Conservation (phyloP, 2,888 invertebrate species). For the Xanthorhoe designata region DNA sequence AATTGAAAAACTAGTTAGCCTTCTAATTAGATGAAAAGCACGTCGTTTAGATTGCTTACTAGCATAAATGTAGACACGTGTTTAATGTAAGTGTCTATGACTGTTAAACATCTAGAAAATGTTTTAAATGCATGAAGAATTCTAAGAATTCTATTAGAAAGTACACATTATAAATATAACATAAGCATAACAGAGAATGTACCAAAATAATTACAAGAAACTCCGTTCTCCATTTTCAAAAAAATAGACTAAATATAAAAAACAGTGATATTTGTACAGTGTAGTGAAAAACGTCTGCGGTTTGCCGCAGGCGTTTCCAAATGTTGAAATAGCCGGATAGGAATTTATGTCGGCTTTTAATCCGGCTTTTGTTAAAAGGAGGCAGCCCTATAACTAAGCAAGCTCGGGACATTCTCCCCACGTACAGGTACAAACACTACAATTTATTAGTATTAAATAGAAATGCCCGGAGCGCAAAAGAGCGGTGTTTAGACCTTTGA, state of each 20-base stretch:
- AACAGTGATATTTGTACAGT: too few species aligned
- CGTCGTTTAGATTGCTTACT: too few species aligned
- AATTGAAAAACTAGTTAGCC: not conserved
- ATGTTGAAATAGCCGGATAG: not conserved
- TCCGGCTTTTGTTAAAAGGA: constrained; percentile 1
- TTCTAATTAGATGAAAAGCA: not conserved
- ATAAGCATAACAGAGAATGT: too few species aligned
- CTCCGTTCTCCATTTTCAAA: too few species aligned
- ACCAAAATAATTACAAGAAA: too few species aligned
- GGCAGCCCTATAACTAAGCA: constrained; percentile 10
- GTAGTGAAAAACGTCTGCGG: too few species aligned
- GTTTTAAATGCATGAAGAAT: not conserved
- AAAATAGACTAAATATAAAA: not conserved
- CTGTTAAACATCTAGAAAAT: not conserved
- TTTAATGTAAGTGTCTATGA: not conserved
- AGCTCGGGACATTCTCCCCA: constrained; percentile 15
- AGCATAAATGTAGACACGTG: not conserved
- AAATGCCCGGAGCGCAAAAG: constrained; percentile 28
- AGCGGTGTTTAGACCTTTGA: constrained; percentile 19
- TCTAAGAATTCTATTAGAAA: not conserved
- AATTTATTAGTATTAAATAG: constrained; percentile 33
- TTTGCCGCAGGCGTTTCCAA: too few species aligned
- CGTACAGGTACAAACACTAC: constrained; percentile 24
- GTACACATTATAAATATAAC: too few species aligned
- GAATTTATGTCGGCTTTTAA: not conserved